phyloP scores from a whole-genome alignment of 2,113 vertebrate genomes.

The Gnathonemus longibarbis region DNA sequence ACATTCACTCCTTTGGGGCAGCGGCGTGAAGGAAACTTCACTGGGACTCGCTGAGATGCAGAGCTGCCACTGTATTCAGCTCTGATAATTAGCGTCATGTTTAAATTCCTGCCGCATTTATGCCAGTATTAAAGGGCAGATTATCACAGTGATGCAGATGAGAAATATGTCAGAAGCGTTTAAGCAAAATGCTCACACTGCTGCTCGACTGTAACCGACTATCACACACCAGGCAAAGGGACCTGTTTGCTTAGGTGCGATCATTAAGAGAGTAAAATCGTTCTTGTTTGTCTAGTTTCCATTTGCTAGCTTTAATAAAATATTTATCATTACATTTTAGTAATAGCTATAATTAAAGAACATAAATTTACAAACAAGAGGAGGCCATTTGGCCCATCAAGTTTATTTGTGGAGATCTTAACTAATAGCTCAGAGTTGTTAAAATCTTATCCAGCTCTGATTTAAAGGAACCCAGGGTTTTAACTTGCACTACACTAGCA shows the following conservation, averaged over 20 bases:
- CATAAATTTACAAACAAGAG: no score
- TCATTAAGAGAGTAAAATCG: background rate
- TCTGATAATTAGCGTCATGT: background rate
- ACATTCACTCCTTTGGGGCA: background rate
- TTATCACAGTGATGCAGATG: background rate
- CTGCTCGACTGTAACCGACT: background rate
- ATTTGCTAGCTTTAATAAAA: background rate
- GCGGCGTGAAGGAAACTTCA: background rate
- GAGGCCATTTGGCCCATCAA: no score
- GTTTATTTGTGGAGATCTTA: no score
- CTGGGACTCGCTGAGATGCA: background rate
- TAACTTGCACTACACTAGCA: no score
- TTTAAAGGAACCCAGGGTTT: no score
- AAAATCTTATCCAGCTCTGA: no score
- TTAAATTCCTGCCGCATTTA: background rate
- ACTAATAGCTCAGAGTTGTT: no score
- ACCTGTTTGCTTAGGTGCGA: background rate
- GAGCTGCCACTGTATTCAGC: background rate
- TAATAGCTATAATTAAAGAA: background rate
- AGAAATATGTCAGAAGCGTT: background rate
- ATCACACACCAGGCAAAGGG: background rate
- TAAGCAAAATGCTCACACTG: background rate
- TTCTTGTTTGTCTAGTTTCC: background rate
- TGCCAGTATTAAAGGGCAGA: background rate
- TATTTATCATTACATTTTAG: background rate